These are phyloP conservation scores for Mythimna loreyi DNA, from an alignment of 2,888 invertebrate genomes.

Conservation along the genomic window DNA sequence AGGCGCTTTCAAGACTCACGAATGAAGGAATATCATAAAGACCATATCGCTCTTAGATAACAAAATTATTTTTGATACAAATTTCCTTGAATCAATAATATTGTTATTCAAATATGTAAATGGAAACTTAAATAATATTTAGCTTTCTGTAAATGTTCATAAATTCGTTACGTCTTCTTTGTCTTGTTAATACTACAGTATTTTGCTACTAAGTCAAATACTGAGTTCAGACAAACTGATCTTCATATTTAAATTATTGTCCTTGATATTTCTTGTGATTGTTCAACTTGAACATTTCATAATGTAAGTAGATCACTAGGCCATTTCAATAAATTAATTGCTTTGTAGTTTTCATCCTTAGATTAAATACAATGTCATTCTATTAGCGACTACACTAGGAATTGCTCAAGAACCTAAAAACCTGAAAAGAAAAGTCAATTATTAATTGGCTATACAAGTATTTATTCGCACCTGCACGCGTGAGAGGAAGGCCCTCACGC, in stretches of 20 bases:
- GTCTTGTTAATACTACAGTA: conserved; percentile 10
- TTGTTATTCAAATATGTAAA: conserved; percentile 53
- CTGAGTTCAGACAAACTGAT: not conserved
- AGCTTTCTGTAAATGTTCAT: conserved; percentile 33
- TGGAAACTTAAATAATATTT: conserved; percentile 39
- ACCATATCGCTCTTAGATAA: conserved; percentile 47
- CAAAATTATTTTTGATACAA: conserved; percentile 52
- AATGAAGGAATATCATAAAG: conserved; percentile 46
- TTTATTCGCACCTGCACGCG: no score
- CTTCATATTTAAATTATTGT: conserved; percentile 7
- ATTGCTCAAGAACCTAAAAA: no score
- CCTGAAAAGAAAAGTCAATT: no score
- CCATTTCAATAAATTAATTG: not conserved
- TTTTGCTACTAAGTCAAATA: conserved; percentile 8
- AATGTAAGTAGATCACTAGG: not conserved
- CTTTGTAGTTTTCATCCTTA: not conserved
- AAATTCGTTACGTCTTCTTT: conserved; percentile 44
- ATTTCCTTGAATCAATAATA: conserved; percentile 51
- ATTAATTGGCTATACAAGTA: no score
- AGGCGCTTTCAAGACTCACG: conserved; percentile 38
- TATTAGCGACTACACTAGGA: no score
- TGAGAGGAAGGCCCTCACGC: no score
- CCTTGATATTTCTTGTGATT: conserved; percentile 10
- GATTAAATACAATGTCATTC: no score
- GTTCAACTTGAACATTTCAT: not conserved